Conservation (phyloP, 2,888 invertebrate genomes). For the Cistogaster globosa region DNA sequence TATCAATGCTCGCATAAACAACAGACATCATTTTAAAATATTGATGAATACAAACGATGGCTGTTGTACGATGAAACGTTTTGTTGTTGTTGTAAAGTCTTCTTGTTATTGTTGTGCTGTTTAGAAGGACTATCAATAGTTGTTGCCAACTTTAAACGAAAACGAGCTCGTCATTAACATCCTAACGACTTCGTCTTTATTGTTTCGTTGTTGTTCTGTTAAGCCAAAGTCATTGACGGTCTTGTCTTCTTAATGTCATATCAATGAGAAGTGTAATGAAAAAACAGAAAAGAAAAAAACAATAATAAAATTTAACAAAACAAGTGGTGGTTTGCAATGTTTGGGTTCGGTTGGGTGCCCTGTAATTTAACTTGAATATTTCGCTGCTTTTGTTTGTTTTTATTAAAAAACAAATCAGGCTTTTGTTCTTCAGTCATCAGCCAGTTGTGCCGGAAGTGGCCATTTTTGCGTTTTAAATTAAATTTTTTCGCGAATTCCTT, state of each 20-base stretch:
- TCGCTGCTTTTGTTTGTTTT: constrained; percentile 61
- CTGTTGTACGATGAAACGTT: not conserved
- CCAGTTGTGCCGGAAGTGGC: constrained; percentile 75
- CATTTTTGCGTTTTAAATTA: constrained; percentile 76
- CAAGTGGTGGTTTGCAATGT: constrained; percentile 61
- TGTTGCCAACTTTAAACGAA: constrained; percentile 8
- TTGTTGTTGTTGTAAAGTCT: not conserved
- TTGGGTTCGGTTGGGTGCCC: constrained; percentile 52
- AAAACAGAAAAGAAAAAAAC: not conserved
- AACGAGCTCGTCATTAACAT: constrained; percentile 23
- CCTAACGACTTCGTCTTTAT: not conserved
- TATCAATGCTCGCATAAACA: constrained; percentile 54
- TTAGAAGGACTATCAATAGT: constrained; percentile 10
- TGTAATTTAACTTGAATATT: constrained; percentile 61
- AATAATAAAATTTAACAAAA: constrained; percentile 22
- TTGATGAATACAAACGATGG: constrained; percentile 45
- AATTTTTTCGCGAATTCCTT: constrained; percentile 71
- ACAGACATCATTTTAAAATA: constrained; percentile 51
- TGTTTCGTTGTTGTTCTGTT: constrained; percentile 25
- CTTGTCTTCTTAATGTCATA: constrained; percentile 71
- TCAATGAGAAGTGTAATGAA: constrained; percentile 54
- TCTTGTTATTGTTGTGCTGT: constrained; percentile 3
- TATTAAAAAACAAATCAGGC: constrained; percentile 61
- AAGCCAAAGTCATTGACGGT: constrained; percentile 68
- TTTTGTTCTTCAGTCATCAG: constrained; percentile 55